These are phyloP conservation scores for Borostomias antarcticus DNA, from an alignment of 2,797 vertebrate species.

Conservation along the genomic window DNA sequence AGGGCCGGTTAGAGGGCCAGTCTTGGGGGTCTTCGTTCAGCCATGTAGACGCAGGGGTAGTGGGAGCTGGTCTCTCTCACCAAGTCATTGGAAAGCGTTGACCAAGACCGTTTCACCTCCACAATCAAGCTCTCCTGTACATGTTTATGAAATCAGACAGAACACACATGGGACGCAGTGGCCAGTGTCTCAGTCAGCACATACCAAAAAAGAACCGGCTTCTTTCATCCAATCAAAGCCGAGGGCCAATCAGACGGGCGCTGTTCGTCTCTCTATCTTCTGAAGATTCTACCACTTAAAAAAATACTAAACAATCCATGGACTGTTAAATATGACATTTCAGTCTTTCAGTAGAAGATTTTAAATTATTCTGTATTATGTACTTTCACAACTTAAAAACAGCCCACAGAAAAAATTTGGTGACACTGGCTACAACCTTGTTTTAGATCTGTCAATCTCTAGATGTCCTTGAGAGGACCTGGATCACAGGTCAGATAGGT, in stretches of 20 bases:
- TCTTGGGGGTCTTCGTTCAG: slow-evolving; percentile 77
- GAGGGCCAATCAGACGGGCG: slow-evolving; percentile 16
- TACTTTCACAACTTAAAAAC: slow-evolving; percentile 40
- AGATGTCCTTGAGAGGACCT: slow-evolving; percentile 49
- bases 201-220: slow-evolving; percentile 70
- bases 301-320: slow-evolving; percentile 35
- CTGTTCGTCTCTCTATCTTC: slow-evolving; percentile 27
- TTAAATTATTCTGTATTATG: slow-evolving; percentile 39
- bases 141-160: slow-evolving; percentile 24
- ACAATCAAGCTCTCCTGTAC: slow-evolving; percentile 50
- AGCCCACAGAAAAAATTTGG: slow-evolving; percentile 52
- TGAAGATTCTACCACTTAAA: slow-evolving; percentile 49
- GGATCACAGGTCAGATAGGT: slow-evolving; percentile 52
- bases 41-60: slow-evolving; percentile 72
- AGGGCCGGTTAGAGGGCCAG: slow-evolving; percentile 49
- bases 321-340: slow-evolving; percentile 44
- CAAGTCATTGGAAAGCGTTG: slow-evolving; percentile 59
- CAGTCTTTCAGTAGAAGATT: slow-evolving; percentile 59
- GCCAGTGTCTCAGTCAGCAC: slow-evolving; percentile 66
- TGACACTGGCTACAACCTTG: slow-evolving; percentile 71
- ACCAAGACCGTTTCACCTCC: slow-evolving; percentile 41
- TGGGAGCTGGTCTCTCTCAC: slow-evolving; percentile 85
- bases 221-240: slow-evolving; percentile 46
- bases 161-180: slow-evolving; percentile 51
- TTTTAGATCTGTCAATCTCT: slow-evolving; percentile 58